Conservation (phyloP, 2,113 vertebrate genomes). For the Plecturocebus donacophilus region DNA sequence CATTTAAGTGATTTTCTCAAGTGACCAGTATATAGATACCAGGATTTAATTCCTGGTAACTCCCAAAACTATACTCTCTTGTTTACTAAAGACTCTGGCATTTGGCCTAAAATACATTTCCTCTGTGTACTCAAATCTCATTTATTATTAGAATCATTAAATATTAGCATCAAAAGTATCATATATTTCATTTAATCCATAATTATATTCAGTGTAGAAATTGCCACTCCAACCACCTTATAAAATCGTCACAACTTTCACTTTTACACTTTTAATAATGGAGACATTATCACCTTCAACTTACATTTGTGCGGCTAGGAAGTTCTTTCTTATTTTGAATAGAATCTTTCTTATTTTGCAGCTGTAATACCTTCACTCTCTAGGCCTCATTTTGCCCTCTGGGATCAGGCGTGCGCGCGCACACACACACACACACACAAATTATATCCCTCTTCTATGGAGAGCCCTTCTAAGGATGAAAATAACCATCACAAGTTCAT, state of each 20-base stretch:
- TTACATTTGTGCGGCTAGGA: background rate
- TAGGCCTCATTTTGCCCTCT: background rate
- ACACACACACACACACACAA: background rate
- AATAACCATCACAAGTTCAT: background rate
- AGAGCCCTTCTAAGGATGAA: background rate
- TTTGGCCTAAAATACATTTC: background rate
- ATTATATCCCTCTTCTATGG: background rate
- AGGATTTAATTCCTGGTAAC: background rate
- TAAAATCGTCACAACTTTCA: background rate
- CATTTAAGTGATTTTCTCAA: background rate
- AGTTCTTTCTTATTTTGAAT: background rate
- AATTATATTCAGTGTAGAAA: background rate
- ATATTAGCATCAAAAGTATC: background rate
- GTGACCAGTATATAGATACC: background rate
- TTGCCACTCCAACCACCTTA: background rate
- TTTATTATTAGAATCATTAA: slow-evolving; percentile 5
- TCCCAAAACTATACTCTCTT: background rate
- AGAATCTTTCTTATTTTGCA: background rate
- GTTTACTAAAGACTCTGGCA: background rate
- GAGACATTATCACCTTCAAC: background rate
- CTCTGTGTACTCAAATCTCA: background rate
- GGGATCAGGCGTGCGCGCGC: background rate
- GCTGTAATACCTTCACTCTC: background rate
- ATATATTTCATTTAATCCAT: background rate
- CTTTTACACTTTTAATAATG: background rate